Base-by-base conservation (phyloP, 2,888 invertebrate species). In the Bombylius major region DNA sequence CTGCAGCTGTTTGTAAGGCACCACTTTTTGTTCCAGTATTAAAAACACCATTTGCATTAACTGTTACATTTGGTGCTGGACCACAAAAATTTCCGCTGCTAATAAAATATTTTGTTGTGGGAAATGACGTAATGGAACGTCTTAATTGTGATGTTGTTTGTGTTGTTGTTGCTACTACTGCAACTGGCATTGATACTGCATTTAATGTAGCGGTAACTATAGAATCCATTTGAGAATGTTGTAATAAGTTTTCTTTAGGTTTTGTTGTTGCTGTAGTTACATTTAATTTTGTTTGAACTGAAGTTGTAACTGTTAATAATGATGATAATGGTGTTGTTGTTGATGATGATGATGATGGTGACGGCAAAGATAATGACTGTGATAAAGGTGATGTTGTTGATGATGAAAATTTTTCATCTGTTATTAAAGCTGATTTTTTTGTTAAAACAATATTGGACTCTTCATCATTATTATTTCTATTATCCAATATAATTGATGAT, bases 11-110 rank as follows among this genome's bases (percentile, higher is more conserved):
- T 12, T 54, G 57, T 50, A 57, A 45, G 7, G 45, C 14, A 45
- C 57, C 14, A 45, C 57, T 58, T 56, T 59, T 62, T n/a, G 64
- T 61, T 52, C 64, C 62, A 34, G 64, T 61, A 54, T 64, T 65
- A 51, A 66, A 67, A 57, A 63, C 65, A 39, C 78, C 78, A 72
- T 76, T 77, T 66, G 82, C 81, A 76, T 82, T 82, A 65, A 82
- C 82, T 67, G 82, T 82, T 59, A 82, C 82, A 76, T 82, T 82
- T 68, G 82, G 82, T 69, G 82, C 82, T 70, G 82, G 82, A 70
- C 81, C 82, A 61, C 58, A 59, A 42, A 58, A 39, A 54, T 60
- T 61, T 45, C 50, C 55, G 33, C 54, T 49, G 32, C 11, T 42
- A 11, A 42, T 42, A 5, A 11, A 42, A 42, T 42, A 42, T 42